Conservation (phyloP, 2,797 vertebrate genomes). For the Miichthys miiuy region DNA sequence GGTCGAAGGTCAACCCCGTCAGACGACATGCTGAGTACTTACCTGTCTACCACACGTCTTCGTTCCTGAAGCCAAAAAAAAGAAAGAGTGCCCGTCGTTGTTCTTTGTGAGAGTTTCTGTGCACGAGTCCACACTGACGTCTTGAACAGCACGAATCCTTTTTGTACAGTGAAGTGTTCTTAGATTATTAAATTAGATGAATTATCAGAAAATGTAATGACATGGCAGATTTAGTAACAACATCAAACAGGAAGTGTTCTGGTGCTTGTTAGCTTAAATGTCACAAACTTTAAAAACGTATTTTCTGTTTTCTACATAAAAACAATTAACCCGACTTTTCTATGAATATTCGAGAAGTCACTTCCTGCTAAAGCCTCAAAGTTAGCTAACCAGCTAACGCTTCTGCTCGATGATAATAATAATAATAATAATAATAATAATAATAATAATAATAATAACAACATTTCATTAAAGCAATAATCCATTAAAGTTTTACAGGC, state of each 20-base stretch:
- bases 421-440: too few relatives aligned
- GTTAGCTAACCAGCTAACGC: background rate
- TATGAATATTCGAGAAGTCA: background rate
- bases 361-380: background rate
- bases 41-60: slow-evolving; percentile 33
- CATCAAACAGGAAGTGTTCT: slow-evolving; percentile 15
- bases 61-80: slow-evolving; percentile 61
- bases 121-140: slow-evolving; percentile 23
- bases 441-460: too few relatives aligned
- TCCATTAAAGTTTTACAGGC: slow-evolving; percentile 1
- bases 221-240: slow-evolving; percentile 29
- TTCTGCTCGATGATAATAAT: background rate
- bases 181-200: slow-evolving; percentile 25
- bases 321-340: background rate
- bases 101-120: slow-evolving; percentile 43
- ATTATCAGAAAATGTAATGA: slow-evolving; percentile 16
- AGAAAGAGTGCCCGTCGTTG: slow-evolving; percentile 20
- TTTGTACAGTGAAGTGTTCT: slow-evolving; percentile 53
- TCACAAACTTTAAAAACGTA: background rate
- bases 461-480: slow-evolving; percentile 50
- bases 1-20: slow-evolving; percentile 46
- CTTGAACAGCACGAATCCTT: slow-evolving; percentile 26
- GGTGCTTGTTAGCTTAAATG: background rate
- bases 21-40: slow-evolving; percentile 38
- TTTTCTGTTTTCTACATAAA: background rate